Evolutionary conservation across 2,888 invertebrate genomes (phyloP).

Genomic region (Netelia fuscicornis): DNA sequence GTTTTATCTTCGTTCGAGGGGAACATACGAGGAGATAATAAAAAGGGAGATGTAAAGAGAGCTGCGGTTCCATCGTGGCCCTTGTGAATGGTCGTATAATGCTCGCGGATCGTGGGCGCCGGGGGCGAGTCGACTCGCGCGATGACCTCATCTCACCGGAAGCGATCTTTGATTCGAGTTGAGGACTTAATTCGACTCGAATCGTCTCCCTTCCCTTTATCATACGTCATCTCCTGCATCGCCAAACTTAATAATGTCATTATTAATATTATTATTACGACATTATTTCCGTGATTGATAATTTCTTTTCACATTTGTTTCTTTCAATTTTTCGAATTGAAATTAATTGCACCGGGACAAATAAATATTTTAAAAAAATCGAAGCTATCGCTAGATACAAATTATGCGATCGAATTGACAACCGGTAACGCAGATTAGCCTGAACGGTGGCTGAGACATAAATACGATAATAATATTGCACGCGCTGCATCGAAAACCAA

Average conservation of each 20-base stretch:
- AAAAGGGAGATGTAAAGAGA: constrained; percentile 8
- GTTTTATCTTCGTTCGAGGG: constrained; percentile 52
- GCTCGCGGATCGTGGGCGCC: constrained; percentile 58
- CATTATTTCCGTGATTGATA: neutral
- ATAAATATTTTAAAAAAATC: neutral
- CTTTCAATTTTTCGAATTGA: too few species aligned
- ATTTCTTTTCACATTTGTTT: neutral
- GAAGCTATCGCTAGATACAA: neutral
- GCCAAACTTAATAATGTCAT: constrained; percentile 3
- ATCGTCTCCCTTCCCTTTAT: constrained; percentile 67
- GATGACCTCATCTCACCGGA: constrained; percentile 83
- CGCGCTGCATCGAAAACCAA: neutral
- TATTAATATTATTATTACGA: neutral
- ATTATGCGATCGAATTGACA: neutral
- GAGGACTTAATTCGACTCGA: constrained; percentile 81
- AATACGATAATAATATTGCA: neutral
- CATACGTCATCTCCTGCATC: constrained; percentile 45
- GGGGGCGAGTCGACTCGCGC: constrained; percentile 55
- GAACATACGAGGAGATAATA: constrained; percentile 12
- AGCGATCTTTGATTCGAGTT: constrained; percentile 82
- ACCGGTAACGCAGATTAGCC: neutral
- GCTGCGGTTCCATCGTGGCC: constrained; percentile 49
- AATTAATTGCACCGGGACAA: neutral
- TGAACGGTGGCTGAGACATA: neutral
- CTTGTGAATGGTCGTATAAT: constrained; percentile 46